Base-by-base conservation (phyloP, 1,140 invertebrate genomes). In the Aporrectodea caliginosa region DNA sequence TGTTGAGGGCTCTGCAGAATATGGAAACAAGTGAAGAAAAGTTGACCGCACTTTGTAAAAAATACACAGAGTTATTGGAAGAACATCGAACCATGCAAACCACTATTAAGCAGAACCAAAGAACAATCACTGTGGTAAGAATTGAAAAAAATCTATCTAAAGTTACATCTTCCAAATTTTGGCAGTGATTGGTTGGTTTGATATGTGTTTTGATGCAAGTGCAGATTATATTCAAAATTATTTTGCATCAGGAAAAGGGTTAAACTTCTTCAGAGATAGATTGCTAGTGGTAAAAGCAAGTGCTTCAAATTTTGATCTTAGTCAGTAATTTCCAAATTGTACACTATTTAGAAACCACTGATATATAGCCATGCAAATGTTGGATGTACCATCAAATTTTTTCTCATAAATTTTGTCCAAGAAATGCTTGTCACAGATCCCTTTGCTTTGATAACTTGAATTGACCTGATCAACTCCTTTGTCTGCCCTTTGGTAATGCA, bases 21-120 rank as follows among this genome's bases (percentile, higher is more conserved):
- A 85, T 92, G n/a, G 87, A 91, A 43, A 91, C 90, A n/a, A 82
- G 91, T 0, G 93, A 95, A 83, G 93, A 94, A 81, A 95, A 94
- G 88, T 85, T 94, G 29, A 90, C 91, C 32, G 87, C 91, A 14
- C 89, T 95, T 77, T 92, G 92, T 83, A 93, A 93, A 84, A 89
- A 90, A 77, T 94, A 94, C 87, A 89, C 91, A 33, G 93, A 95
- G 83, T 88, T 93, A 6, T 90, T 92, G n/a, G 93, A 95, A 84
- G 93, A 94, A 73, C 92, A 92, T 84, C 90, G 91, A 80, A 91
- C 91, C 78, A 83, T 93, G 68, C 92, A 93, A 82, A 89, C 91
- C 79, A 85, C 84, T 2, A 79, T 84, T 30, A 89, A 88, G 84
- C 85, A 87, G 35, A 83, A 78, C 1, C 87, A 88, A 71, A 82